These are phyloP conservation scores for Cinara cedri DNA, from an alignment of 2,888 invertebrate genomes.

Conservation along the genomic window DNA sequence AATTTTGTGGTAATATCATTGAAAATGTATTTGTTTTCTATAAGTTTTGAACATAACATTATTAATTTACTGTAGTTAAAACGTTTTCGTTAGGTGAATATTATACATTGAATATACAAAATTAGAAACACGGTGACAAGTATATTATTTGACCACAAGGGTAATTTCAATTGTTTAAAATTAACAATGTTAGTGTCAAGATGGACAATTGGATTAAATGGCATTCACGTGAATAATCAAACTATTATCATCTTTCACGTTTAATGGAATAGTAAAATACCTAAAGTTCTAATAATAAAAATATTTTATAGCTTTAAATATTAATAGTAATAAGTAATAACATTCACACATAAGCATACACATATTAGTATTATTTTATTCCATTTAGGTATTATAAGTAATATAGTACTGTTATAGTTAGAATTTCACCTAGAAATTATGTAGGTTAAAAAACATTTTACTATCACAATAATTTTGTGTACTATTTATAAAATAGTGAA, in stretches of 20 bases:
- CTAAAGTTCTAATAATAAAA: not conserved
- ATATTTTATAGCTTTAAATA: constrained; percentile 9
- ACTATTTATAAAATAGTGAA: too few species aligned
- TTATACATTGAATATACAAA: not conserved
- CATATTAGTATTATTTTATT: not conserved
- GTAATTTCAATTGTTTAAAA: not conserved
- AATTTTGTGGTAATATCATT: too few species aligned
- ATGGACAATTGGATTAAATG: constrained; percentile 28
- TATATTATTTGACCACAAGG: constrained; percentile 19
- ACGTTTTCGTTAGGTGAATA: constrained; percentile 10
- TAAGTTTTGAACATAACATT: too few species aligned
- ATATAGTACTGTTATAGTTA: not conserved
- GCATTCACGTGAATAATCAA: not conserved
- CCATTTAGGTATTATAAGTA: not conserved
- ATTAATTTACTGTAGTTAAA: not conserved
- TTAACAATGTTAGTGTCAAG: constrained; percentile 25
- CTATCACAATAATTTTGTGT: too few species aligned
- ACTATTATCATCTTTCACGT: constrained; percentile 13
- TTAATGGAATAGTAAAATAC: constrained; percentile 29
- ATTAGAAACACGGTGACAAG: not conserved
- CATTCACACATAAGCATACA: not conserved
- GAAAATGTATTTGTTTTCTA: too few species aligned
- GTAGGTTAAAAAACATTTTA: not conserved
- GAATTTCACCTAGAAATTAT: constrained; percentile 4
- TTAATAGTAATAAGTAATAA: constrained; percentile 21